phyloP scores from a whole-genome alignment of 2,888 invertebrate genomes.

The Oxystoma pomonae region DNA sequence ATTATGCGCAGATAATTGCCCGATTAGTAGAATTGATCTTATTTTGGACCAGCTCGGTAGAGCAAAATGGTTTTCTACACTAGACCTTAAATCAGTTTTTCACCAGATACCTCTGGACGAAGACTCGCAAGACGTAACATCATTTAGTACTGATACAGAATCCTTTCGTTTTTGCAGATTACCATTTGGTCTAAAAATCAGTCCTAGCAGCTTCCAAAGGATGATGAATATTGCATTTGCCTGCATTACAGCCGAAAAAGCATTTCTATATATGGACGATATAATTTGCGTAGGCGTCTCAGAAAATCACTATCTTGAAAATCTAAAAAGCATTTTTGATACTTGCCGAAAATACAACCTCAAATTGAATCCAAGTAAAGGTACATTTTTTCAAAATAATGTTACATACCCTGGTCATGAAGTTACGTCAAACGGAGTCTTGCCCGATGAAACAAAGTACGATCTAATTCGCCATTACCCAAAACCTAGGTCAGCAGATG shows the following conservation, averaged over 20 bases:
- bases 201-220: conserved; percentile 27
- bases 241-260: too few species aligned
- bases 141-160: conserved; percentile 17
- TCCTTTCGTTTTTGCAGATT: conserved; percentile 23
- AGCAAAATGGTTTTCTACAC: conserved; percentile 22
- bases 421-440: conserved; percentile 8
- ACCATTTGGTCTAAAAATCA: conserved; percentile 25
- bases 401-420: conserved; percentile 20
- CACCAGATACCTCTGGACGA: too few species aligned
- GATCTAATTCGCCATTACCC: conserved; percentile 1
- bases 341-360: too few species aligned
- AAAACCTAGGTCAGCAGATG: conserved; percentile 6
- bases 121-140: too few species aligned
- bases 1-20: conserved; percentile 16
- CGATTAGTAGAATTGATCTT: conserved; percentile 17
- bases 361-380: conserved; percentile 20
- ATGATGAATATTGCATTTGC: conserved; percentile 32
- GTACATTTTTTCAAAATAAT: conserved; percentile 13
- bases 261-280: too few species aligned
- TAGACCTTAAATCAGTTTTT: too few species aligned
- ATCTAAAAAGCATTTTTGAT: conserved; percentile 15
- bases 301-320: conserved; percentile 14
- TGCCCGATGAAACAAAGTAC: neutral
- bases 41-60: conserved; percentile 23
- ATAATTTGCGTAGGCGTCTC: conserved; percentile 25